phyloP scores from a whole-genome alignment of 2,113 vertebrate species.

The Syngnathus typhle region DNA sequence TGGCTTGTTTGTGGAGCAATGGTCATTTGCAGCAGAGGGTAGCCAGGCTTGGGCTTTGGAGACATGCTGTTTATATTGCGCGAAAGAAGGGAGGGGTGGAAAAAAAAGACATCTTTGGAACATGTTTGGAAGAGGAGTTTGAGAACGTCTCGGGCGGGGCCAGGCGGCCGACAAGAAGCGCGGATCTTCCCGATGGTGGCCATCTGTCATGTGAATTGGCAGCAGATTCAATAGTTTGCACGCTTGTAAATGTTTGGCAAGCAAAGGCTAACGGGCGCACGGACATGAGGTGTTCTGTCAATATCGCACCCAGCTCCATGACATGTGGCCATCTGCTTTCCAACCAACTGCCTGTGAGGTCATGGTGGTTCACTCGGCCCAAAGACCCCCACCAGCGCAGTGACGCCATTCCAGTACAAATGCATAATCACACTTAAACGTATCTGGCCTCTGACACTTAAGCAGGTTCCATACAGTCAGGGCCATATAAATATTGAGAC shows the following conservation, averaged over 20 bases:
- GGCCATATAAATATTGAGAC: no score
- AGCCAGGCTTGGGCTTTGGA: constrained; percentile 5
- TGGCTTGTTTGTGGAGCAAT: constrained; percentile 22
- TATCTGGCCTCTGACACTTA: not conserved
- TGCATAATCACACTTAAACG: not conserved
- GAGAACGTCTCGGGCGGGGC: not conserved
- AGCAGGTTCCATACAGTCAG: no score
- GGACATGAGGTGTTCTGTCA: constrained; percentile 30
- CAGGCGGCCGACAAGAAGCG: constrained; percentile 2
- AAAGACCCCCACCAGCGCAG: not conserved
- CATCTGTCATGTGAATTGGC: constrained; percentile 31
- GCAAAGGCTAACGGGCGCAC: not conserved
- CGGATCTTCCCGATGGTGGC: constrained; percentile 1
- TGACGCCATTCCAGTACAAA: not conserved
- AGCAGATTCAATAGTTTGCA: constrained; percentile 10
- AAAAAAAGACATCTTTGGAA: not conserved
- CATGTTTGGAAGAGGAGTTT: not conserved
- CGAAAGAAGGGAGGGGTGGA: constrained; percentile 2
- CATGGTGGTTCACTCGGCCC: not conserved
- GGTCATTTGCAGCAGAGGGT: constrained; percentile 18
- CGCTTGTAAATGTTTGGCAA: constrained; percentile 29
- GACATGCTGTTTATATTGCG: constrained; percentile 38
- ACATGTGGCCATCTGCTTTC: constrained; percentile 1
- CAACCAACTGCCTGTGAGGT: not conserved
- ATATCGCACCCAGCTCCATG: constrained; percentile 1